These are phyloP conservation scores for Ommatoiulus sabulosus DNA, from an alignment of 2,888 invertebrate genomes.

Conservation along the genomic window DNA sequence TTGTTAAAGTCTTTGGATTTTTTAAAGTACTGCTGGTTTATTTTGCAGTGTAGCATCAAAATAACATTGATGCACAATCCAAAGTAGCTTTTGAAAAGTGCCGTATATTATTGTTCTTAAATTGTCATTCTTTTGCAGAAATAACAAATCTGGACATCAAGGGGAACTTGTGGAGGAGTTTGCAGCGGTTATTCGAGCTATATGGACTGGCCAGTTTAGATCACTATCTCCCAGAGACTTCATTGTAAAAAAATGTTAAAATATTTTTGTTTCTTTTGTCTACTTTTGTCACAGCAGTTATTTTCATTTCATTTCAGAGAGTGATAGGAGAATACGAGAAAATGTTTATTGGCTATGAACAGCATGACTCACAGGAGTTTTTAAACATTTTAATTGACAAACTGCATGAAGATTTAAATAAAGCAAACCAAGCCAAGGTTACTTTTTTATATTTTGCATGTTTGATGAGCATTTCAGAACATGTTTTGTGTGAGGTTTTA, in stretches of 20 bases:
- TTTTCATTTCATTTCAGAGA: constrained; percentile 69
- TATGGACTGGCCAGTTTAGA: constrained; percentile 85
- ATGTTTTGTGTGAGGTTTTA: neutral
- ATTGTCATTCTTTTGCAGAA: constrained; percentile 35
- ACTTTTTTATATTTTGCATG: neutral
- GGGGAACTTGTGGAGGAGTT: constrained; percentile 86
- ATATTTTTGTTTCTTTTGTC: neutral
- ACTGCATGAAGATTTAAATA: constrained; percentile 86
- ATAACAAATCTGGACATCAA: constrained; percentile 65
- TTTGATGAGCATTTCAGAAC: neutral
- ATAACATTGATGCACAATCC: too few species aligned
- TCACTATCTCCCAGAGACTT: constrained; percentile 83
- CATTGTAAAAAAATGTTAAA: constrained; percentile 72
- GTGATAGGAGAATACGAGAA: constrained; percentile 82
- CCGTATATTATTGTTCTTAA: too few species aligned
- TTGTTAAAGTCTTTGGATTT: too few species aligned
- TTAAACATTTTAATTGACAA: constrained; percentile 88
- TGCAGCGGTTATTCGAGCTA: constrained; percentile 81
- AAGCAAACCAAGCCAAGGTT: constrained; percentile 67
- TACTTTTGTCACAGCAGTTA: neutral
- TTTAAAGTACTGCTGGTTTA: too few species aligned
- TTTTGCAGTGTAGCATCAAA: too few species aligned
- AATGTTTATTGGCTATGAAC: constrained; percentile 75
- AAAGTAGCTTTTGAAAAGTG: neutral
- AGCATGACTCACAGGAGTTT: constrained; percentile 93